Conservation (phyloP, 2,888 invertebrate genomes). For the Cyclophora punctaria region DNA sequence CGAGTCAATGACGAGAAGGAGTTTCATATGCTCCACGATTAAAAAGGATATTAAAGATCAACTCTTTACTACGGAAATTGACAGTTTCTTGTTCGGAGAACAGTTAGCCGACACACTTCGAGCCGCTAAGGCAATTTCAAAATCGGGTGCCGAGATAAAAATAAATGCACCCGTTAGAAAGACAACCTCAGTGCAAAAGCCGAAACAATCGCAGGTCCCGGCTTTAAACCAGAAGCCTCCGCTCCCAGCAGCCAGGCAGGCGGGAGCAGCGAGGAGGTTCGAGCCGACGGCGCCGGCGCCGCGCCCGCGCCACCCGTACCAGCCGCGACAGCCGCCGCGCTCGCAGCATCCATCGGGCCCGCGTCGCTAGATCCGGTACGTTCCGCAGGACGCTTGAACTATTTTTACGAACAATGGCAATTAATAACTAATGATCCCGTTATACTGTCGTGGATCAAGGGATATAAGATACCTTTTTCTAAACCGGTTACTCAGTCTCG, state of each 20-base stretch:
- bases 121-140: background rate
- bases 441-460: background rate
- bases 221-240: background rate
- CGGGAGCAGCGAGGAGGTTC: background rate
- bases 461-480: background rate
- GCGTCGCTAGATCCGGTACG: background rate
- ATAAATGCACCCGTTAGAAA: background rate
- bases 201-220: background rate
- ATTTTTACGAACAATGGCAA: background rate
- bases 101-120: background rate
- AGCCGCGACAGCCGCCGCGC: background rate
- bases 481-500: background rate
- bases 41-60: slow-evolving; percentile 20
- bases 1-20: slow-evolving; percentile 11
- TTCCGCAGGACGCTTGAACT: background rate
- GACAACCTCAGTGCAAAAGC: background rate
- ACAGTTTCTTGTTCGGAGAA: slow-evolving; percentile 2
- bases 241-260: background rate
- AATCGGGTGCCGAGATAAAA: background rate
- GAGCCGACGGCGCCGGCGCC: background rate
- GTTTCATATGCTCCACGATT: slow-evolving; percentile 8
- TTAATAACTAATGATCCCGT: background rate
- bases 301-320: background rate
- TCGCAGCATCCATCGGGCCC: background rate
- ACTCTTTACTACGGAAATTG: background rate